Percentiles rank a stretch among this genome's conserved stretches.
Evolutionary conservation across 2,888 invertebrate genomes (phyloP).

Genomic region (Clanis bilineata): DNA sequence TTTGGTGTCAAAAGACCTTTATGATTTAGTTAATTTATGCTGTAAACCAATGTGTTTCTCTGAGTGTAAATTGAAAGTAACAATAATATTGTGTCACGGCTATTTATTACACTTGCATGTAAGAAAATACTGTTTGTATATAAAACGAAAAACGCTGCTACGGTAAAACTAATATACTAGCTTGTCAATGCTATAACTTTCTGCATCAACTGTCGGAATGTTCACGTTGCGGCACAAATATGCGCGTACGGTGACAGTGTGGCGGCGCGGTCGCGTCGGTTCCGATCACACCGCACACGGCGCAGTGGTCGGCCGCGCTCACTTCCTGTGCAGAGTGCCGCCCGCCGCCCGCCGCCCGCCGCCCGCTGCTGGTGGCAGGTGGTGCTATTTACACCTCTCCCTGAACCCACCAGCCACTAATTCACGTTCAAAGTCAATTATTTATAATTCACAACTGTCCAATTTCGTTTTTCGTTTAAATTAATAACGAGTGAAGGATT

Average conservation of each 20-base stretch:
- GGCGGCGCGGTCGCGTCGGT: conserved; percentile 30
- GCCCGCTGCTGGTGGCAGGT: conserved; percentile 58
- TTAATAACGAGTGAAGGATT: conserved; percentile 43
- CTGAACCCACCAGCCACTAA: conserved; percentile 56
- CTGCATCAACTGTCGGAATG: background rate
- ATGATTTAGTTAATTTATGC: no score
- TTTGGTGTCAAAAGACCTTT: no score
- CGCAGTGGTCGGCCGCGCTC: conserved; percentile 53
- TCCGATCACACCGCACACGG: conserved; percentile 21
- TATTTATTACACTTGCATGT: no score
- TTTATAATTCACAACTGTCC: conserved; percentile 49
- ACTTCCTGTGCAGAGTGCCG: conserved; percentile 66
- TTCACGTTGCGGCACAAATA: conserved; percentile 13
- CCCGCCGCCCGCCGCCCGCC: conserved; percentile 1
- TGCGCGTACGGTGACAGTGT: conserved; percentile 28
- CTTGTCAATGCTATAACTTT: background rate
- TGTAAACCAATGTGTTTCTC: no score
- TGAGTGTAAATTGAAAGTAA: no score
- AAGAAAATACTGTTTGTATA: no score
- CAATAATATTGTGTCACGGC: no score
- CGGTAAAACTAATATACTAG: no score
- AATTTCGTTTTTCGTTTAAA: conserved; percentile 37
- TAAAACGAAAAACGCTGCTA: no score
- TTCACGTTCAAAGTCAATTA: conserved; percentile 74
- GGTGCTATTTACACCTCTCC: conserved; percentile 72